A percentile compares a stretch with the other conserved stretches of the same genome.
Conservation (phyloP, 2,113 vertebrate genomes). For the Sprattus sprattus region DNA sequence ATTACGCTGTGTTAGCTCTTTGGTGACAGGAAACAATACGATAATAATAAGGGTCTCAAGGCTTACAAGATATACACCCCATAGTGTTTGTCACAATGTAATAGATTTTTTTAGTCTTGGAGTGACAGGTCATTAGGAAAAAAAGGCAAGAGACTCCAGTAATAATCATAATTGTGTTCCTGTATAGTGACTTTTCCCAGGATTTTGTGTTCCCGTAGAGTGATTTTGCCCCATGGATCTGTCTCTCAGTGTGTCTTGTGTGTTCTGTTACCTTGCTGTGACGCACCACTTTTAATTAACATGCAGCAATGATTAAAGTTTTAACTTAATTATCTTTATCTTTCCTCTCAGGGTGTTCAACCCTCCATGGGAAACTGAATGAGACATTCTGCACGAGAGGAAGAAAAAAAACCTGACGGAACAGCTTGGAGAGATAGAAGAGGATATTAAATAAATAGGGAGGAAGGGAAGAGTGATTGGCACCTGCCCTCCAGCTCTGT, state of each 20-base stretch:
- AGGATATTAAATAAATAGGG: conserved; percentile 47
- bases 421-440: conserved; percentile 52
- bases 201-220: conserved; percentile 47
- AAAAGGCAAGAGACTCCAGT: background rate
- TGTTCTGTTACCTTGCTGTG: conserved; percentile 59
- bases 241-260: conserved; percentile 46
- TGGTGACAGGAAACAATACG: background rate
- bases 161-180: conserved; percentile 39
- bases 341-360: conserved; percentile 67
- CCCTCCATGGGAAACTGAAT: conserved; percentile 63
- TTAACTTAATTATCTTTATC: conserved; percentile 77
- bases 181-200: conserved; percentile 55
- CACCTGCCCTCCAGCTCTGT: conserved; percentile 59
- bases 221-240: conserved; percentile 55
- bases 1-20: conserved; percentile 26
- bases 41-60: background rate
- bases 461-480: conserved; percentile 52
- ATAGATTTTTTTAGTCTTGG: background rate
- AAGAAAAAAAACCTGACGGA: conserved; percentile 26
- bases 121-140: background rate
- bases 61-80: background rate
- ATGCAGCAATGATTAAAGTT: conserved; percentile 67
- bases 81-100: background rate
- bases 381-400: conserved; percentile 54
- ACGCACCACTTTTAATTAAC: conserved; percentile 72